phyloP scores from a whole-genome alignment of 2,113 vertebrate species.

The Dasyornis broadbenti region DNA sequence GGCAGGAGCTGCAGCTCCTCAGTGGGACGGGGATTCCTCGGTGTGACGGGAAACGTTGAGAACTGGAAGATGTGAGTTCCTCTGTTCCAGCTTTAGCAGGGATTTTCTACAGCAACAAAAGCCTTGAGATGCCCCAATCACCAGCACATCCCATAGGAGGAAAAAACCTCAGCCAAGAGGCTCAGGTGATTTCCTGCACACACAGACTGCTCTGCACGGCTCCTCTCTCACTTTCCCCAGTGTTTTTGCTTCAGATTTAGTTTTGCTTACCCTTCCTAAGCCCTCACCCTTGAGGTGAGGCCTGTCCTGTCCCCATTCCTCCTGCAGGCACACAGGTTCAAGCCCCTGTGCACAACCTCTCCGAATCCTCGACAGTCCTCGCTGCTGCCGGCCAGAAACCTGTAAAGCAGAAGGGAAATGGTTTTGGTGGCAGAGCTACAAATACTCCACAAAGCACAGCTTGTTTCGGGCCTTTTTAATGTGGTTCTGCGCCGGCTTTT shows the following conservation, averaged over 20 bases:
- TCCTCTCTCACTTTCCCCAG: not conserved
- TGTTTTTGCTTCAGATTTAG: not conserved
- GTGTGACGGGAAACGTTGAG: rapidly evolving
- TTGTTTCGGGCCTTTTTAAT: slow-evolving; percentile 21
- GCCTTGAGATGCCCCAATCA: not conserved
- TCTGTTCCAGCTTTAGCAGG: not conserved
- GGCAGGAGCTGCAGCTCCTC: not conserved
- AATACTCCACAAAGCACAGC: slow-evolving; percentile 24
- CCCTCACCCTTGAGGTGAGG: not conserved
- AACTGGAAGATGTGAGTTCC: not conserved
- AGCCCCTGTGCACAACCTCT: not conserved
- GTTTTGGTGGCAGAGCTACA: slow-evolving; percentile 54
- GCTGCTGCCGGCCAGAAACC: slow-evolving; percentile 43
- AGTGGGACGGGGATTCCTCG: not conserved
- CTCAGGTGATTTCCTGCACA: not conserved
- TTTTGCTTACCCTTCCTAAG: not conserved
- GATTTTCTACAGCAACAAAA: not conserved
- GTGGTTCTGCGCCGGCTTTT: slow-evolving; percentile 35
- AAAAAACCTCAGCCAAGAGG: not conserved
- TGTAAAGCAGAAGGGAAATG: slow-evolving; percentile 45
- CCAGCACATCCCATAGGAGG: rapidly evolving
- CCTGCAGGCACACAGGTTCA: rapidly evolving
- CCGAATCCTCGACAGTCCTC: not conserved
- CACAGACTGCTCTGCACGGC: rapidly evolving
- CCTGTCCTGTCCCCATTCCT: not conserved